These are phyloP conservation scores for Xestia xanthographa DNA, from an alignment of 2,888 invertebrate genomes.

Conservation along the genomic window DNA sequence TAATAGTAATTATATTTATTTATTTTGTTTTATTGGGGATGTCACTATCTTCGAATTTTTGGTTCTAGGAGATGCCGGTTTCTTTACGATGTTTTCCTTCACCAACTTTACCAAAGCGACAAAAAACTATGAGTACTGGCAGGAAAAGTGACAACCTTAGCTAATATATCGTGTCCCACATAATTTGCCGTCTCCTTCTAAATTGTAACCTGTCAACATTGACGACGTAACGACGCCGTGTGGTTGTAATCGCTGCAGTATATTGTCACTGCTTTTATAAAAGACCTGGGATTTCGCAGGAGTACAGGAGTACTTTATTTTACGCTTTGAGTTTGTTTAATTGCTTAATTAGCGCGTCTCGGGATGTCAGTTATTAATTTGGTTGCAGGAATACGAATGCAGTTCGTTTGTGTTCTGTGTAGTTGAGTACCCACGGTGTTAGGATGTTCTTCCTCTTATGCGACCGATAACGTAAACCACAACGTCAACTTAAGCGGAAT, in stretches of 20 bases:
- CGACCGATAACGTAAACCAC: background rate
- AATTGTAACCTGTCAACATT: constrained; percentile 49
- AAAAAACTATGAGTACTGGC: constrained; percentile 15
- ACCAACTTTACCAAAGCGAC: background rate
- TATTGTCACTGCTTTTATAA: constrained; percentile 21
- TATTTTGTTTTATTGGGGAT: too few relatives aligned
- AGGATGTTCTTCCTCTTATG: background rate
- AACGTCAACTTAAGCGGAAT: too few relatives aligned
- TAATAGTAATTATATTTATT: too few relatives aligned
- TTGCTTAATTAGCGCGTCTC: constrained; percentile 7
- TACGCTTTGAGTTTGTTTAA: constrained; percentile 28
- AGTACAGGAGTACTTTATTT: constrained; percentile 10
- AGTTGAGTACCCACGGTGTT: background rate
- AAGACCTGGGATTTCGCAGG: background rate
- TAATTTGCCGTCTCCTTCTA: constrained; percentile 36
- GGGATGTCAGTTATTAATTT: constrained; percentile 8
- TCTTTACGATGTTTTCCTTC: background rate
- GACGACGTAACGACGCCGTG: constrained; percentile 26
- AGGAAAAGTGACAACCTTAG: constrained; percentile 41
- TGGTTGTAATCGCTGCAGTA: constrained; percentile 8
- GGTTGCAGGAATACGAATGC: background rate
- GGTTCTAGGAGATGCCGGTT: too few relatives aligned
- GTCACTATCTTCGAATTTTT: background rate
- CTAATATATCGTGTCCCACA: background rate
- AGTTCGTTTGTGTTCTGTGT: background rate